Percentiles rank a stretch among this genome's conserved stretches.
These are phyloP conservation scores for Aplodontia rufa DNA, from an alignment of 2,113 vertebrate species.

Conservation along the genomic window DNA sequence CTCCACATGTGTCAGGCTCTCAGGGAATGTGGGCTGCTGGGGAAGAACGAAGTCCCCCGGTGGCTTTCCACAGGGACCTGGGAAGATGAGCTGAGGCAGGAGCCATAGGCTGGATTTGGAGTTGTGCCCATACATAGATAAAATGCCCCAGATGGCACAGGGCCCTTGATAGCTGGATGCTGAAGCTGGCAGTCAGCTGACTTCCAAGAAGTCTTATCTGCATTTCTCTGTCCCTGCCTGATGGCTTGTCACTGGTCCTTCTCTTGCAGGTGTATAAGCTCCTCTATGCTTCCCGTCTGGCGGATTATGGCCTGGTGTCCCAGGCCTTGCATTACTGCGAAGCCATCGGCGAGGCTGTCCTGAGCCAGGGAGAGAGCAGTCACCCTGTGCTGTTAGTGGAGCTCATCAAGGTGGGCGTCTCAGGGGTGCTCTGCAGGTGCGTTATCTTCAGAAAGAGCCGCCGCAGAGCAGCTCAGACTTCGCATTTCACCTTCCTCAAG, in stretches of 20 bases:
- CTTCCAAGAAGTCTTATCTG: conserved; percentile 63
- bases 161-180: conserved; percentile 25
- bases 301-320: conserved; percentile 89
- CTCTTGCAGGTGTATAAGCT: conserved; percentile 91
- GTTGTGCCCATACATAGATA: neutral
- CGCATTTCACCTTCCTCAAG: conserved; percentile 49
- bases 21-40: neutral
- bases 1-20: rapidly evolving
- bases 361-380: conserved; percentile 74
- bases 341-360: conserved; percentile 83
- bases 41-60: neutral
- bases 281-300: conserved; percentile 91
- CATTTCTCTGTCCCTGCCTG: neutral
- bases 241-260: neutral
- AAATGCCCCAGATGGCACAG: neutral
- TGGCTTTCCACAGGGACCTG: neutral
- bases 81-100: neutral
- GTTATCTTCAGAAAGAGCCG: conserved; percentile 68
- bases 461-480: neutral
- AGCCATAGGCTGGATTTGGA: conserved; percentile 12
- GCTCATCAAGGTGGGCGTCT: conserved; percentile 87
- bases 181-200: conserved; percentile 51
- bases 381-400: conserved; percentile 86
- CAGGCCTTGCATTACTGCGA: conserved; percentile 95
- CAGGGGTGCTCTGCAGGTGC: conserved; percentile 18